These are phyloP conservation scores for Operophtera brumata DNA, from an alignment of 2,888 invertebrate genomes.

Conservation along the genomic window DNA sequence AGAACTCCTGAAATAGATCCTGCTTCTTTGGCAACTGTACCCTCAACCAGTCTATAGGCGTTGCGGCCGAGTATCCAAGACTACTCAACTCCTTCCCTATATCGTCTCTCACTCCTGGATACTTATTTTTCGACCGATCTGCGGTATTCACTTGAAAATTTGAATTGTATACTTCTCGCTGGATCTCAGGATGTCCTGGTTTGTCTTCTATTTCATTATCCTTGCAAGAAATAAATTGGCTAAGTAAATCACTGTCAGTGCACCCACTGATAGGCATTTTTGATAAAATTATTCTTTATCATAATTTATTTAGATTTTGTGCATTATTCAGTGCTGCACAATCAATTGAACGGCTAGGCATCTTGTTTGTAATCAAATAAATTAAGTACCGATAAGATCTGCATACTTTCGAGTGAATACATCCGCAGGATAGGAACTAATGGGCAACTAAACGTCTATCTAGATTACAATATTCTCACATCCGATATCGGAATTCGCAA, in stretches of 20 bases:
- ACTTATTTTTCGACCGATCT: conserved; percentile 36
- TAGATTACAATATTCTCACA: too few relatives aligned
- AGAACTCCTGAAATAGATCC: conserved; percentile 84
- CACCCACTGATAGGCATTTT: not conserved
- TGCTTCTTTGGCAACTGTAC: conserved; percentile 84
- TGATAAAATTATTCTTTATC: not conserved
- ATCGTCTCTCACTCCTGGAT: conserved; percentile 43
- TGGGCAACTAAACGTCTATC: too few relatives aligned
- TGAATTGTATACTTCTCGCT: conserved; percentile 35
- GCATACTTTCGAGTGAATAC: too few relatives aligned
- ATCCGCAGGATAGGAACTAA: too few relatives aligned
- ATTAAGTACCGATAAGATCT: too few relatives aligned
- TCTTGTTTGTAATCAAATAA: too few relatives aligned
- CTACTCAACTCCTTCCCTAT: conserved; percentile 75
- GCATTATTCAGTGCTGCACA: too few relatives aligned
- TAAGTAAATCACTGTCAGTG: not conserved
- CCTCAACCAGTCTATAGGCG: conserved; percentile 83
- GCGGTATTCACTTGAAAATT: conserved; percentile 32
- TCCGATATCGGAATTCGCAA: too few relatives aligned
- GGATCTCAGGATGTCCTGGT: conserved; percentile 32
- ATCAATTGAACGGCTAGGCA: too few relatives aligned
- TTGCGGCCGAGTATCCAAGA: conserved; percentile 79
- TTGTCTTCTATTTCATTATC: conserved; percentile 46
- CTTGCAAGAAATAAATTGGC: conserved; percentile 33
- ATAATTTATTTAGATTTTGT: not conserved